Evolutionary conservation across 2,888 invertebrate genomes (phyloP), one percentile per base, ranked within the genome.

Genomic region (Xestia rhomboidea): DNA sequence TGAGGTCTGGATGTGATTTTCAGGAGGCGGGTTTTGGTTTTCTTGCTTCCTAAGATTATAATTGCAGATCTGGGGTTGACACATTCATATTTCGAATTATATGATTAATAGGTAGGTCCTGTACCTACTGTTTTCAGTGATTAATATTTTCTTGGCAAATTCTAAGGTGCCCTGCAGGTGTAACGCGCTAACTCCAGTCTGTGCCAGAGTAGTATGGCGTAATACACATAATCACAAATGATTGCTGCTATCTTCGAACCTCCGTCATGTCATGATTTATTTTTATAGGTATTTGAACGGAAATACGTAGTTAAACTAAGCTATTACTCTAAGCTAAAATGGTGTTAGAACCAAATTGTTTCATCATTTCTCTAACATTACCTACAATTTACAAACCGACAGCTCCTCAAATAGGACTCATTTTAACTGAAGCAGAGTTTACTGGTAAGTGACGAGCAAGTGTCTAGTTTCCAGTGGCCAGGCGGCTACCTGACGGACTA

Each of bases 381-480:
- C n/a, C 38, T 70, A 46, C n/a, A 54, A 83, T 81, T 78, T 79
- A 24, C 30, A 8, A 62, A 68, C 78, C 77, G 84, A 79, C 80
- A 83, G 79, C 67, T 49, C 46, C n/a, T 54, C 67, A 79, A 67
- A 1, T 60, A 62, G 79, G 66, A 71, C 66, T 83, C 13, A 81
- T 67, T 79, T 80, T 83, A 81, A 83, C 67, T 71, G 67, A 83
- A 70, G 68, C 41, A 27, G 18, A 57, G 66, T 83, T 34, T 81
- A 44, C 62, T n/a, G 11, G 51, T 81, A 74, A 74, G 69, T 81
- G 70, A 82, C 76, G 30, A 60, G 68, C 46, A 21, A 34, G 82
- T 76, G 82, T 85, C 85, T 68, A 51, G 85, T 85, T 85, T 54
- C 44, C 70, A 63, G 64, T 34, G 49, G 24, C 60, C 24, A 49